Evolutionary conservation across 2,113 vertebrate species (phyloP).

Genomic region (Lonchura striata): DNA sequence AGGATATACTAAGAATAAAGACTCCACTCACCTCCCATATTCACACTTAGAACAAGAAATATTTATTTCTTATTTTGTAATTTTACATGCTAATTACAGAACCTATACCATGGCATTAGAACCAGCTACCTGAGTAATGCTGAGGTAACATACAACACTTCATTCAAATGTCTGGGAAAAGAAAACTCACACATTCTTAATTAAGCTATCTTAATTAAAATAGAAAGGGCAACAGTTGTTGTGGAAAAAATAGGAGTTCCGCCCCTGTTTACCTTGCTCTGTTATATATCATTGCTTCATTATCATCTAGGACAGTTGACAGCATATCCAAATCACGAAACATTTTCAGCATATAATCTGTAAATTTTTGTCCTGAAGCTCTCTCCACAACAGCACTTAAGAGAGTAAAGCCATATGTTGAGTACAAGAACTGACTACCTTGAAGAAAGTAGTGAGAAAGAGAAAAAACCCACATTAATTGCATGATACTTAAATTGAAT

Average conservation of each 20-base stretch:
- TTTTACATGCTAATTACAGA: not conserved
- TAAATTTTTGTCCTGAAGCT: slow-evolving; percentile 84
- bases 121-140: not conserved
- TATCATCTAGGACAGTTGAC: slow-evolving; percentile 89
- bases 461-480: not conserved
- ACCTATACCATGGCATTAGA: not conserved
- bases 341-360: slow-evolving; percentile 91
- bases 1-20: not conserved
- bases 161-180: not conserved
- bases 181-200: not conserved
- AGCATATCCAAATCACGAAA: slow-evolving; percentile 93
- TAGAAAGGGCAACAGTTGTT: not conserved
- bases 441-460: slow-evolving; percentile 5
- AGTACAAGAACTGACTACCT: slow-evolving; percentile 95
- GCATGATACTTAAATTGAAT: not conserved
- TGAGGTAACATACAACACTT: not conserved
- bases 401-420: slow-evolving; percentile 92
- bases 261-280: slow-evolving; percentile 85
- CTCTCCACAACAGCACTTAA: slow-evolving; percentile 91
- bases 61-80: not conserved
- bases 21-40: not conserved
- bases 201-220: not conserved
- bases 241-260: not conserved
- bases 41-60: not conserved
- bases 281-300: slow-evolving; percentile 94